Percentiles rank a stretch among this genome's conserved stretches.
These are phyloP conservation scores for Festucalex cinctus DNA, from an alignment of 2,113 vertebrate genomes.

Conservation along the genomic window DNA sequence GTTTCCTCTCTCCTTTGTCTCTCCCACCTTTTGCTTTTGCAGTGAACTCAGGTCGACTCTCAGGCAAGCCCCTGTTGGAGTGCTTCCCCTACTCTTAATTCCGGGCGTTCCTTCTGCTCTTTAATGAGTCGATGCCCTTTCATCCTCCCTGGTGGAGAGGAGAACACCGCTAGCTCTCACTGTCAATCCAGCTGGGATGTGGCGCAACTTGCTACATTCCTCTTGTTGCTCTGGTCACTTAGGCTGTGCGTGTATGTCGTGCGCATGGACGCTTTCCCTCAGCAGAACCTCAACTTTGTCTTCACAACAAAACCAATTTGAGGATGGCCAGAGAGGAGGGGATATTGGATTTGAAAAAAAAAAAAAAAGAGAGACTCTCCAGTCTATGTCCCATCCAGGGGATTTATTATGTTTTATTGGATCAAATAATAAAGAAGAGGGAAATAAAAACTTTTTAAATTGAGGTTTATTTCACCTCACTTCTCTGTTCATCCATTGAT, in stretches of 20 bases:
- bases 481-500: constrained; percentile 54
- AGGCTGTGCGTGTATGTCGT: constrained; percentile 24
- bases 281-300: constrained; percentile 58
- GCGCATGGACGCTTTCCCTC: constrained; percentile 42
- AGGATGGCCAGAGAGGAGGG: constrained; percentile 59
- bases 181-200: constrained; percentile 72
- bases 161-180: constrained; percentile 64
- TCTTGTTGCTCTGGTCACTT: constrained; percentile 70
- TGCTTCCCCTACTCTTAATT: constrained; percentile 67
- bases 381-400: constrained; percentile 58
- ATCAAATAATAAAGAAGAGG: constrained; percentile 56
- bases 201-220: constrained; percentile 69
- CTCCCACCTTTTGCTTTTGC: constrained; percentile 51
- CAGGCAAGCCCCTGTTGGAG: constrained; percentile 64
- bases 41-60: constrained; percentile 63
- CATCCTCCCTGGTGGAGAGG: constrained; percentile 66
- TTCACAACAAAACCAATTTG: constrained; percentile 66
- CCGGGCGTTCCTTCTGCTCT: constrained; percentile 61
- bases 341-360: constrained; percentile 72
- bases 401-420: constrained; percentile 71
- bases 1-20: constrained; percentile 32
- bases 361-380: constrained; percentile 64
- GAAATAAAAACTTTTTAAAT: constrained; percentile 51
- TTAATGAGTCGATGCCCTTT: constrained; percentile 64
- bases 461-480: constrained; percentile 26